Evolutionary conservation across 2,888 invertebrate species (phyloP).

Genomic region (Papilio protenor): DNA sequence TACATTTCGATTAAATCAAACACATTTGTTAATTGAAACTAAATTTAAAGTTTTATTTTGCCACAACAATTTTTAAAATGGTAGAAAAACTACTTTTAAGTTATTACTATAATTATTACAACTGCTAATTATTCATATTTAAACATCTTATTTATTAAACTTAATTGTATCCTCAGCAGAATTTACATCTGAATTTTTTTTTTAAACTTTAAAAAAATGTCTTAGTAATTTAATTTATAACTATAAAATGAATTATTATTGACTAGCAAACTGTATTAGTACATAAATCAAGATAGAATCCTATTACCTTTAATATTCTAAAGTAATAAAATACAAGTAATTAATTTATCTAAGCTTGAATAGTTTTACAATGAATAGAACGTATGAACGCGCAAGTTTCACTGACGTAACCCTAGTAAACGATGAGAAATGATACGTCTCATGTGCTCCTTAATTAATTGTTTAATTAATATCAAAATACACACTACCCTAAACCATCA

Average conservation of each 20-base stretch:
- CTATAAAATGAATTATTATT: too few species aligned
- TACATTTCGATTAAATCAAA: constrained; percentile 76
- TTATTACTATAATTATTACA: too few species aligned
- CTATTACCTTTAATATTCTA: neutral
- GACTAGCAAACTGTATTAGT: too few species aligned
- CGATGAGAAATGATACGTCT: constrained; percentile 80
- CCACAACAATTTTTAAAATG: neutral
- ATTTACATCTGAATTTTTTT: too few species aligned
- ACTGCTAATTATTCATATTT: too few species aligned
- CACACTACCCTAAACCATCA: constrained; percentile 4
- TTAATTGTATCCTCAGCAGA: too few species aligned
- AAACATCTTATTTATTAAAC: neutral
- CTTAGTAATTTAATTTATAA: too few species aligned
- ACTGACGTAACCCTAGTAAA: constrained; percentile 38
- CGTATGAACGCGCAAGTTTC: constrained; percentile 31
- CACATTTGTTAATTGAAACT: constrained; percentile 74
- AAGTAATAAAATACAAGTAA: constrained; percentile 3
- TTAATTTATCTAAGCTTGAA: constrained; percentile 10
- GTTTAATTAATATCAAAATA: constrained; percentile 52
- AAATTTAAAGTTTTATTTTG: constrained; percentile 67
- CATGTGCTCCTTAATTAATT: constrained; percentile 82
- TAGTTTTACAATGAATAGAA: constrained; percentile 23
- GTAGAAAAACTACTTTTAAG: too few species aligned
- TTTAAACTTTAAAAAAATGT: too few species aligned
- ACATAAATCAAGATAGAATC: neutral